A percentile compares a stretch with the other conserved stretches of the same genome.
phyloP scores from a whole-genome alignment of 2,888 invertebrate genomes.

The Morpho helenor region DNA sequence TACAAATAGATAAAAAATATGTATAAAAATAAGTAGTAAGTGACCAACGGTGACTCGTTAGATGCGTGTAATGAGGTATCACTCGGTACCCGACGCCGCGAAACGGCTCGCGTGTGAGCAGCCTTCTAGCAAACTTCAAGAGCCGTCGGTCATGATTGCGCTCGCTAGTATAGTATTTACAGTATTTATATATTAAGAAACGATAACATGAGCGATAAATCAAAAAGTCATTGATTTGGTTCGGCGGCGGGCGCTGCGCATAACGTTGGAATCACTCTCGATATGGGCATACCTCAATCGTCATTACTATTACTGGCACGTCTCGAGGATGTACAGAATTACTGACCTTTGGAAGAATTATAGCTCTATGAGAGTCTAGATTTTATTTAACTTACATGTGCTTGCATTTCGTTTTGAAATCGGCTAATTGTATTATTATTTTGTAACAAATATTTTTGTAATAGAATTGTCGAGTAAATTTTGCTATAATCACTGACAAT shows the following conservation, averaged over 20 bases:
- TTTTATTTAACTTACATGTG: neutral
- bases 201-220: constrained; percentile 11
- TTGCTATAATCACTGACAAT: no score
- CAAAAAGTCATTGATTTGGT: neutral
- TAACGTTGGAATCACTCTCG: constrained; percentile 5
- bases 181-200: constrained; percentile 21
- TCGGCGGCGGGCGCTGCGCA: neutral
- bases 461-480: no score
- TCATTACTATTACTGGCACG: constrained; percentile 3
- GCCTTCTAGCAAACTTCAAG: constrained; percentile 6
- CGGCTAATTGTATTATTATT: no score
- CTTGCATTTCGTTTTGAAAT: no score
- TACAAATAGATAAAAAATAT: no score
- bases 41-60: no score
- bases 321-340: neutral
- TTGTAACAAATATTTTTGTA: no score
- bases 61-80: no score
- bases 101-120: constrained; percentile 4
- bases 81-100: no score
- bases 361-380: neutral
- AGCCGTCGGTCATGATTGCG: constrained; percentile 13
- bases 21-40: no score
- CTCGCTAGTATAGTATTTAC: neutral
- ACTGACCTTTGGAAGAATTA: neutral
- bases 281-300: constrained; percentile 2